A percentile compares a stretch with the other conserved stretches of the same genome.
Conservation (phyloP, 1,140 invertebrate species). For the Heterodera schachtii region DNA sequence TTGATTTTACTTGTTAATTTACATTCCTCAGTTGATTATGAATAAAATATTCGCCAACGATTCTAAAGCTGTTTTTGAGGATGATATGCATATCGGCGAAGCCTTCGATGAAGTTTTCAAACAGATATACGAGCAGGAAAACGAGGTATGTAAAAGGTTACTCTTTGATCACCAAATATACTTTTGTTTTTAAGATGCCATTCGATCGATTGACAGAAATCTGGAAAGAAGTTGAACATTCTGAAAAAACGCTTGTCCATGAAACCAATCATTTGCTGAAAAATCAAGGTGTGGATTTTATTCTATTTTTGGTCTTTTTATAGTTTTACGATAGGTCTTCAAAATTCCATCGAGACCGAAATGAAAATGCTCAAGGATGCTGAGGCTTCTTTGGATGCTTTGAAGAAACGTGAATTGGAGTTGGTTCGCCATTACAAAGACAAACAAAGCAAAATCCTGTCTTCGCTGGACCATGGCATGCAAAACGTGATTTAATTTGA, state of each 20-base stretch:
- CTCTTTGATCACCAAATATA: neutral
- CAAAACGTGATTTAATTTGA: neutral
- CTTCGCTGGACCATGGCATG: neutral
- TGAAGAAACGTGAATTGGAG: neutral
- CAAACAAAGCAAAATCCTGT: neutral
- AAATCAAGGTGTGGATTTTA: neutral
- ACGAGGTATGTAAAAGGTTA: neutral
- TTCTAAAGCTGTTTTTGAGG: neutral
- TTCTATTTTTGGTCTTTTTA: neutral
- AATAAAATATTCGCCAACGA: neutral
- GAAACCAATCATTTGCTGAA: neutral
- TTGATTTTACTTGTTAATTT: neutral
- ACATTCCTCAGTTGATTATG: neutral
- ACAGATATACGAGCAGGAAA: neutral
- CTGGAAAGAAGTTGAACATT: neutral
- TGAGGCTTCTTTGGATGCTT: neutral
- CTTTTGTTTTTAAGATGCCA: neutral
- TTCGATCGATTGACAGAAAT: neutral
- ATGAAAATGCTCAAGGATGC: neutral
- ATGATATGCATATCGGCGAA: neutral
- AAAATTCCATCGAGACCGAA: neutral
- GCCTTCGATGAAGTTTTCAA: conserved; percentile 1
- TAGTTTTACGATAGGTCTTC: neutral
- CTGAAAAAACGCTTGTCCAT: neutral
- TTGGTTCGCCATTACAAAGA: neutral